Base-by-base conservation (phyloP, 2,113 vertebrate species). In the Indri indri region DNA sequence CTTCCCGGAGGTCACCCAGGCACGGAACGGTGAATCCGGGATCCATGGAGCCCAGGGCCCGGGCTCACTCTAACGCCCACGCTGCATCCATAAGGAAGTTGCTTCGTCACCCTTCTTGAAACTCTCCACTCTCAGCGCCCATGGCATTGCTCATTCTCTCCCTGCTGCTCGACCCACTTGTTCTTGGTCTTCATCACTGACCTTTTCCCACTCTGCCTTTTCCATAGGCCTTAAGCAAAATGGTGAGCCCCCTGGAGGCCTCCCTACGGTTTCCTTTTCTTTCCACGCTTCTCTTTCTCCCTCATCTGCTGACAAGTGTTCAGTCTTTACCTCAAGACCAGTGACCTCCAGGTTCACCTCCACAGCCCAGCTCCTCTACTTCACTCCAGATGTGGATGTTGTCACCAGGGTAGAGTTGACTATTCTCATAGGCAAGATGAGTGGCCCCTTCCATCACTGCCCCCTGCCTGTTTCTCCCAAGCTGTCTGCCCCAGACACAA, bases 21-120 rank as follows among this genome's bases (percentile, higher is more conserved):
- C 30, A 81, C 7, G 1, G 32, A 79, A 63, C 2, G 0, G 30
- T 34, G 4, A n/a, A n/a, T 18, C 22, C 2, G 0, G 40, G 27
- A 22, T 50, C 59, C 87, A 20, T n/a, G 12, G 17, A 40, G 50
- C 11, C 23, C 13, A 0, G 8, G 40, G 59, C 61, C 34, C 7
- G 0, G 61, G 14, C 54, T 34, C 25, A 65, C 27, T 57, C 71
- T 42, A 23, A 37, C 54, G 6, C 20, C 23, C 17, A 11, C 1
- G 0, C 42, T 14, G 6, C 16, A 63, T 76, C 73, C 42, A 1
- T 13, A 23, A 23, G 47, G 54, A 77, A 37, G 71, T 10, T 40
- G 5, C 37, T 45, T n/a, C 1, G 0, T n/a, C 32, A 52, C 59
- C 61, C 71, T 70, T 54, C 61, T n/a, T 2, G 25, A 50, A 80